Conservation (phyloP, 2,888 invertebrate species). For the Sphinx pinastri region DNA sequence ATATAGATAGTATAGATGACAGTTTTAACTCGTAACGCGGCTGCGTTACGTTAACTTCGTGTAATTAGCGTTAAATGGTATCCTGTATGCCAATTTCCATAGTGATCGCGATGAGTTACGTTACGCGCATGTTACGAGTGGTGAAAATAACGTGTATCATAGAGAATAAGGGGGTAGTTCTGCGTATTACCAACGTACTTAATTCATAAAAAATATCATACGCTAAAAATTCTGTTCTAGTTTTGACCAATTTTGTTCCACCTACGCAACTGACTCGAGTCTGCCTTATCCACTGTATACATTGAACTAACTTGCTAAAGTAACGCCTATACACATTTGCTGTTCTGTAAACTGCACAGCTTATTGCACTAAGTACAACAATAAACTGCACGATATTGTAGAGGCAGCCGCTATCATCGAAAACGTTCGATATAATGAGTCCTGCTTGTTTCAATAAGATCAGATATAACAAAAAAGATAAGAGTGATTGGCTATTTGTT, state of each 20-base stretch:
- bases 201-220: too few relatives aligned
- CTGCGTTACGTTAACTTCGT: too few relatives aligned
- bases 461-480: background rate
- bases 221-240: too few relatives aligned
- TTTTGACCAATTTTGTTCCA: background rate
- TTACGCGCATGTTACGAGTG: too few relatives aligned
- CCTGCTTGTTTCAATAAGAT: background rate
- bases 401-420: conserved; percentile 16
- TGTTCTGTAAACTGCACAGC: conserved; percentile 35
- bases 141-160: too few relatives aligned
- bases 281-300: background rate
- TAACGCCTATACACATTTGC: conserved; percentile 14
- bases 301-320: background rate
- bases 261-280: background rate
- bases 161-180: too few relatives aligned
- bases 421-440: conserved; percentile 6
- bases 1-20: too few relatives aligned
- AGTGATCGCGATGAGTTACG: too few relatives aligned
- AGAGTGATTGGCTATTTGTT: background rate
- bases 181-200: too few relatives aligned
- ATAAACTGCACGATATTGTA: conserved; percentile 45
- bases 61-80: too few relatives aligned
- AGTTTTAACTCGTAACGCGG: too few relatives aligned
- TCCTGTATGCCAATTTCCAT: too few relatives aligned
- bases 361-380: conserved; percentile 51